These are phyloP conservation scores for Ranitomeya imitator DNA, from an alignment of 2,113 vertebrate species.

Conservation along the genomic window DNA sequence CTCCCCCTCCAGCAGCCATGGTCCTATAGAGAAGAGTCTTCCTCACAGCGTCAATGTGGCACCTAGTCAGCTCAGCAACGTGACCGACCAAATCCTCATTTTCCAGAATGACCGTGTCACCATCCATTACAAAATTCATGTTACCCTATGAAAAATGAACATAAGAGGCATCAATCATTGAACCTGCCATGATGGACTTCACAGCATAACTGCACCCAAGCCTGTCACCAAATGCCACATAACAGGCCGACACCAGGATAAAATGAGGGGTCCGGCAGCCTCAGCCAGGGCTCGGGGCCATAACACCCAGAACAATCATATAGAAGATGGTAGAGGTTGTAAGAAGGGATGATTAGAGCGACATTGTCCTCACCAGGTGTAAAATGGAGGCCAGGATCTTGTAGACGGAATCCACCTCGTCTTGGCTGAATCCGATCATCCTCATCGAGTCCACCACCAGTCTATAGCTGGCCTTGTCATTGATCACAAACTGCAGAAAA, in stretches of 20 bases:
- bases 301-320: no score
- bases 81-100: slow-evolving; percentile 60
- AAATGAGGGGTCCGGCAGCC: no score
- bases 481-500: slow-evolving; percentile 60
- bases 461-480: slow-evolving; percentile 72
- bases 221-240: not conserved
- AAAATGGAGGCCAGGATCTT: slow-evolving; percentile 83
- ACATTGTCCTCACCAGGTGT: slow-evolving; percentile 74
- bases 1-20: slow-evolving; percentile 84
- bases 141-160: slow-evolving; percentile 76
- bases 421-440: slow-evolving; percentile 81
- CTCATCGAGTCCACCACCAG: slow-evolving; percentile 78
- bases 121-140: slow-evolving; percentile 74
- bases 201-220: not conserved
- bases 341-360: not conserved
- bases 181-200: not conserved
- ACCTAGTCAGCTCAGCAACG: slow-evolving; percentile 75
- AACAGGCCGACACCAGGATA: not conserved
- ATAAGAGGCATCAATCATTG: not conserved
- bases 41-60: slow-evolving; percentile 62
- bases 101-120: slow-evolving; percentile 69
- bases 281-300: not conserved
- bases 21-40: slow-evolving; percentile 82
- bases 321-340: no score
- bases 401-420: slow-evolving; percentile 78